These are phyloP conservation scores for Diplazon laetatorius DNA, from an alignment of 2,888 invertebrate genomes.

Conservation along the genomic window DNA sequence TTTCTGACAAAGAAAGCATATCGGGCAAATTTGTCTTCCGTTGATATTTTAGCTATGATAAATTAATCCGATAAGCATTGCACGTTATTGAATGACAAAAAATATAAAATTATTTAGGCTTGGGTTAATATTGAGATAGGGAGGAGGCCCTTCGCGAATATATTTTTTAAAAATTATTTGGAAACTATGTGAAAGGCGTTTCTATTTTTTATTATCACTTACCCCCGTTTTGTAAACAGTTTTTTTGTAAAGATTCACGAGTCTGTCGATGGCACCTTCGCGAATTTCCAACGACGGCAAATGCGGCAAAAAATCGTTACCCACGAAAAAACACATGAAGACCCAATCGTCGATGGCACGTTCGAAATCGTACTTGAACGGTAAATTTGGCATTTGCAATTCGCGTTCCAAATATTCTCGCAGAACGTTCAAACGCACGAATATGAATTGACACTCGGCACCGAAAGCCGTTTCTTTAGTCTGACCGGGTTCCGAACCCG, in stretches of 20 bases:
- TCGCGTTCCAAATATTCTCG: constrained; percentile 97
- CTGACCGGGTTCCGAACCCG: constrained; percentile 87
- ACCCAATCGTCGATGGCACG: constrained; percentile 99
- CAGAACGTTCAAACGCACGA: constrained; percentile 95
- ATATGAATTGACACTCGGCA: constrained; percentile 94
- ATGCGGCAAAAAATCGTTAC: constrained; percentile 99
- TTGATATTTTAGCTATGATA: too few relatives aligned
- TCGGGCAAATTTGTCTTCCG: too few relatives aligned
- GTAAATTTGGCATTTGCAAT: constrained; percentile 94
- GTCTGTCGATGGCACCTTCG: constrained; percentile 97
- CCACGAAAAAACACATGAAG: constrained; percentile 99
- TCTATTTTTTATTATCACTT: too few relatives aligned
- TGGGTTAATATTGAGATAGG: too few relatives aligned
- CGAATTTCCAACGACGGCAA: constrained; percentile 98
- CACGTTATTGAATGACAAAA: too few relatives aligned
- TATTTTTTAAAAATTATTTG: too few relatives aligned
- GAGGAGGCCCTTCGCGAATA: too few relatives aligned
- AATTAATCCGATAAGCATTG: too few relatives aligned
- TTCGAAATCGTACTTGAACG: constrained; percentile 97
- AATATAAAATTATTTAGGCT: too few relatives aligned
- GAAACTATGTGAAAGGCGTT: too few relatives aligned
- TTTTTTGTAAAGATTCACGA: constrained; percentile 96
- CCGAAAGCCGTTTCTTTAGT: constrained; percentile 86
- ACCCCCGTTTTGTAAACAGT: constrained; percentile 96
- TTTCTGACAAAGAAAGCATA: too few relatives aligned